Evolutionary conservation across 2,888 invertebrate species (phyloP).

Genomic region (Listrodromus nycthemerus): DNA sequence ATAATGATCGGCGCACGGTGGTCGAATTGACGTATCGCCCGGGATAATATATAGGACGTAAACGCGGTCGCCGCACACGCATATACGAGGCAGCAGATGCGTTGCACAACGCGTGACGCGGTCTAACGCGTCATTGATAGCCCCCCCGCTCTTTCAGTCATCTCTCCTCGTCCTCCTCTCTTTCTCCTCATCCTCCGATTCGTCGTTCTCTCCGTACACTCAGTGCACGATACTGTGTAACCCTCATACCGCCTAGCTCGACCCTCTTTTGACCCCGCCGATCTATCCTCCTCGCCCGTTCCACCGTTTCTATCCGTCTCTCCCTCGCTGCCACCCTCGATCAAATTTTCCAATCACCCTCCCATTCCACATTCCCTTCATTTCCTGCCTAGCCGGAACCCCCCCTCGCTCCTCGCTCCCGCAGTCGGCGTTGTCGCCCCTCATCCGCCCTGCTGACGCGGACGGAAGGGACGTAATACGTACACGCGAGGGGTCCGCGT

Average conservation of each 20-base stretch:
- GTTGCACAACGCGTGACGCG: conserved; percentile 76
- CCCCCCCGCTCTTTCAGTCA: conserved; percentile 58
- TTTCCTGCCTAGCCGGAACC: conserved; percentile 75
- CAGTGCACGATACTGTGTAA: conserved; percentile 43
- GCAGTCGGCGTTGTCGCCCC: conserved; percentile 51
- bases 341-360: conserved; percentile 84
- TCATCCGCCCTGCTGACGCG: conserved; percentile 68
- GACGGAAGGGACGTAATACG: conserved; percentile 79
- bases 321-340: conserved; percentile 77
- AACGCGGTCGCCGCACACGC: conserved; percentile 51
- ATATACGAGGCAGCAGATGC: conserved; percentile 79
- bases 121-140: conserved; percentile 81
- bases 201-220: conserved; percentile 48
- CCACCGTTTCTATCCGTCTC: conserved; percentile 31
- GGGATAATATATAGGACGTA: conserved; percentile 79
- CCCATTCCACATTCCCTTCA: conserved; percentile 76
- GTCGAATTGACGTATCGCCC: conserved; percentile 81
- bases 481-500: conserved; percentile 73
- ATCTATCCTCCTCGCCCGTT: conserved; percentile 43
- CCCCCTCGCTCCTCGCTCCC: conserved; percentile 63
- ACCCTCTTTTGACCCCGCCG: conserved; percentile 62
- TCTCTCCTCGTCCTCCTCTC: conserved; percentile 53
- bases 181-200: conserved; percentile 57
- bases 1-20: conserved; percentile 78
- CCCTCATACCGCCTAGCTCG: conserved; percentile 45